Evolutionary conservation across 2,888 invertebrate genomes (phyloP).

Genomic region (Microctonus hyperodae): DNA sequence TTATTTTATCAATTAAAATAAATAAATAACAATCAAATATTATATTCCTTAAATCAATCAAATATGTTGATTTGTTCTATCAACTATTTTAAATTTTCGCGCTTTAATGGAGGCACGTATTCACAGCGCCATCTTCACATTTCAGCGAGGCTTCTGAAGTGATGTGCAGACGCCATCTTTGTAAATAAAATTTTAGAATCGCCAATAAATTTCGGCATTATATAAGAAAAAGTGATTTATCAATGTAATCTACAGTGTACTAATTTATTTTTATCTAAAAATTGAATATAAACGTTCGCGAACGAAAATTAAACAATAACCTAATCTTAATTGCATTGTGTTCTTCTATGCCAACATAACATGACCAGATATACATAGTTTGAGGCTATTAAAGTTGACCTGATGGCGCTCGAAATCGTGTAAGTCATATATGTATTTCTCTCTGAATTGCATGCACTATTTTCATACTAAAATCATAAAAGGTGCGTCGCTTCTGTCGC

Average conservation of each 20-base stretch:
- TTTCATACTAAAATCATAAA: neutral
- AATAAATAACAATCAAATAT: constrained; percentile 12
- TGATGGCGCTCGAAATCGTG: neutral
- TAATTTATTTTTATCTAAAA: neutral
- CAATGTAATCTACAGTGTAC: neutral
- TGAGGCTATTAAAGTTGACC: neutral
- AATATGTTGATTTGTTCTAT: neutral
- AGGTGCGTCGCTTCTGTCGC: neutral
- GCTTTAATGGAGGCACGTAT: neutral
- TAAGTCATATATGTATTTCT: neutral
- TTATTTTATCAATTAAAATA: constrained; percentile 26
- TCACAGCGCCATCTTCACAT: too few relatives aligned
- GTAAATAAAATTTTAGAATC: neutral
- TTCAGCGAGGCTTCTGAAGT: too few relatives aligned
- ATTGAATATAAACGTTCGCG: neutral
- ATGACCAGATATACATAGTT: neutral
- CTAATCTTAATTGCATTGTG: neutral
- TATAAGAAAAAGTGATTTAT: neutral
- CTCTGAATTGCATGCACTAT: neutral
- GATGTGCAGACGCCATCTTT: constrained; percentile 1
- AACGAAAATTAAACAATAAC: neutral
- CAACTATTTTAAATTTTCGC: neutral
- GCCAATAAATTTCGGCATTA: neutral
- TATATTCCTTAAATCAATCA: neutral
- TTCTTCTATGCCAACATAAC: neutral